A percentile compares a stretch with the other conserved stretches of the same genome.
Evolutionary conservation across 2,797 vertebrate species (phyloP).

Genomic region (Myotis vivesi): DNA sequence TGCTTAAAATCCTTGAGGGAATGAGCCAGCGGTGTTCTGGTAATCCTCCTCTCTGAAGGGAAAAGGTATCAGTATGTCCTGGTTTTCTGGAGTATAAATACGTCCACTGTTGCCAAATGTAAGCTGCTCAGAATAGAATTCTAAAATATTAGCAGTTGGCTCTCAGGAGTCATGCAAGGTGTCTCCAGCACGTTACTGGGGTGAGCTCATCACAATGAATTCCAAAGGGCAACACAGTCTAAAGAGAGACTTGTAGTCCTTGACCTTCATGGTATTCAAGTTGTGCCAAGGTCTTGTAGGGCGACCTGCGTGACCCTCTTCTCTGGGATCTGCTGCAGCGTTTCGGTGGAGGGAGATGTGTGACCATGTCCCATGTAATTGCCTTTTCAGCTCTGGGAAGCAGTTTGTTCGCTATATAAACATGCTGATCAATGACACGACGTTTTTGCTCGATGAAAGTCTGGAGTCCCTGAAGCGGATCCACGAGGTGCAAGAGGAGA

Average conservation of each 20-base stretch:
- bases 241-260: not conserved
- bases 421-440: conserved; percentile 99
- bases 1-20: not conserved
- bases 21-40: not conserved
- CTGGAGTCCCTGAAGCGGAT: conserved; percentile 98
- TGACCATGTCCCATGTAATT: conserved; percentile 45
- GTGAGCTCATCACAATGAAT: not conserved
- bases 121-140: not conserved
- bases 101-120: not conserved
- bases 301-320: rapidly evolving
- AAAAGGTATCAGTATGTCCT: not conserved
- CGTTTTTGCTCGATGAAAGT: conserved; percentile 98
- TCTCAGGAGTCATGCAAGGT: not conserved
- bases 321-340: not conserved
- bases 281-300: not conserved
- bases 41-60: not conserved
- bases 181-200: not conserved
- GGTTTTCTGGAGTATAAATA: not conserved
- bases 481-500: conserved; percentile 98
- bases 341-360: not conserved
- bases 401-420: conserved; percentile 99
- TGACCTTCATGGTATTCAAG: rapidly evolving
- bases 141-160: not conserved
- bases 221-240: not conserved
- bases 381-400: conserved; percentile 92